Evolutionary conservation across 2,797 vertebrate genomes (phyloP), one percentile per base, ranked within the genome.

Genomic region (Acanthopagrus latus): DNA sequence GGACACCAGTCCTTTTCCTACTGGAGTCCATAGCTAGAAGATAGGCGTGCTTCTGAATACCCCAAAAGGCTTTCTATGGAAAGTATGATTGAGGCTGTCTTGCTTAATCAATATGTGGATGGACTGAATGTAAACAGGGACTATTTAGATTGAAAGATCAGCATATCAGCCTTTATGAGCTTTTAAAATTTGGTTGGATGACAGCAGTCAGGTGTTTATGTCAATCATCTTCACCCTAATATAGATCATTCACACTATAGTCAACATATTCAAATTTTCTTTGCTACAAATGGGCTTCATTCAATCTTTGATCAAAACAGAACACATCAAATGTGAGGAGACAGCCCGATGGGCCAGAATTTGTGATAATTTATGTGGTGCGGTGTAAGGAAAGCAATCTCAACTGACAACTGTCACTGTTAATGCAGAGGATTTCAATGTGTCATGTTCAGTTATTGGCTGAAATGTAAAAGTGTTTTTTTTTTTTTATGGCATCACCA

Each of bases 401-500:
- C 47, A 29, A 23, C n/a, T 17, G 38, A 23, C 25, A 48, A 46
- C 50, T 50, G 9, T n/a, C 23, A 25, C 5, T 54, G 38, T 23
- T 5, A 60, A 62, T 56, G 23, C 14, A 47, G 14, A 12, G 18
- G 41, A 23, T 64, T 68, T 67, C 68, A 47, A 47, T 51, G 46
- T 41, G 44, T 59, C 25, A 67, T 64, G 7, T 52, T 54, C 63
- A 52, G 69, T 78, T 82, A 74, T 70, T 60, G 60, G 48, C 43
- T 62, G n/a, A 55, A 78, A 50, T 58, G 46, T 64, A 3, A 63
- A 64, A 69, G 59, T 59, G 3, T 62, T n/a, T n/a, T n/a, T n/a
- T n/a, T n/a, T n/a, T 71, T 73, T 78, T 79, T 67, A 58, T 72
- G 73, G 20, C n/a, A 23, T n/a, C 47, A 20, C 43, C 56, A 60